phyloP scores from a whole-genome alignment of 2,113 vertebrate genomes.

The Colistium nudipinnis region DNA sequence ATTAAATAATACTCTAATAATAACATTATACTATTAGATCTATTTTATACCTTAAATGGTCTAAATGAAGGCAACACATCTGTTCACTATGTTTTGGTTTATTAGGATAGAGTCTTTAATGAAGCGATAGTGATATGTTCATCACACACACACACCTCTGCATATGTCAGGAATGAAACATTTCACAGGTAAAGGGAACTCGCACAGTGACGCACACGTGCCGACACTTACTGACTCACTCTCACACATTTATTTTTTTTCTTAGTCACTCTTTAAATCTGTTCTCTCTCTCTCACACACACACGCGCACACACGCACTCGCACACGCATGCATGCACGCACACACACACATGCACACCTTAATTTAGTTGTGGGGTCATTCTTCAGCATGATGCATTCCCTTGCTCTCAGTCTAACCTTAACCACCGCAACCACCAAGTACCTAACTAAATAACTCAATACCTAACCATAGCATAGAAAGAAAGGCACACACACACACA shows the following conservation, averaged over 20 bases:
- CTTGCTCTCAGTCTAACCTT: not conserved
- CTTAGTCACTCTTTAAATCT: slow-evolving; percentile 10
- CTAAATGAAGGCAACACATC: not conserved
- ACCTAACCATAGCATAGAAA: too few species aligned
- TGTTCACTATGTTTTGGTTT: not conserved
- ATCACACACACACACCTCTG: not conserved
- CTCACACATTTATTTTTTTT: slow-evolving; percentile 39
- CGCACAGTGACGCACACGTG: slow-evolving; percentile 39
- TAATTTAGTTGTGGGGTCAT: too few species aligned
- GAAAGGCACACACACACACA: too few species aligned
- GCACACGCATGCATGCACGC: slow-evolving; percentile 1
- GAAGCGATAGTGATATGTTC: too few species aligned
- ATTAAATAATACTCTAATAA: not conserved
- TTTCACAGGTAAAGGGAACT: slow-evolving; percentile 36
- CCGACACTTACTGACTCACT: slow-evolving; percentile 51
- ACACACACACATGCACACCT: not conserved
- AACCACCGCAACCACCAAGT: not conserved
- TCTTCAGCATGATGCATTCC: too few species aligned
- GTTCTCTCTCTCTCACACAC: not conserved
- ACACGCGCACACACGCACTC: not conserved
- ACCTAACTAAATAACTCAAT: too few species aligned
- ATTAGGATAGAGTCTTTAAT: too few species aligned
- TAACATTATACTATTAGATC: not conserved
- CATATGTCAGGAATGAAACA: slow-evolving; percentile 34
- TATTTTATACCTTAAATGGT: not conserved